Evolutionary conservation across 2,113 vertebrate species (phyloP).

Genomic region (Pantherophis guttatus): DNA sequence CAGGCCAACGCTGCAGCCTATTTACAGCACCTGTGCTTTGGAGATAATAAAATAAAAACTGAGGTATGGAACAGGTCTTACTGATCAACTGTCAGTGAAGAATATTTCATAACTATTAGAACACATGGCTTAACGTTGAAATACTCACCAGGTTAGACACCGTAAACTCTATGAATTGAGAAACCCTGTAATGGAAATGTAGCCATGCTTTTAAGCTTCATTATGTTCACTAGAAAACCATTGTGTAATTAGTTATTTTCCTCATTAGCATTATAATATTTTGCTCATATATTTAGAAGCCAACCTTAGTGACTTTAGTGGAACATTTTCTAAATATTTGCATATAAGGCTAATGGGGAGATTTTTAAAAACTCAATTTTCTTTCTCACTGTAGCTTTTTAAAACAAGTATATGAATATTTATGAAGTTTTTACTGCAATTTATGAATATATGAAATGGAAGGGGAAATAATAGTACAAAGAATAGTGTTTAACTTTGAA

Average conservation of each 20-base stretch:
- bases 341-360: neutral
- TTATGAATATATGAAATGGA: neutral
- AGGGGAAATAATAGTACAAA: constrained; percentile 1
- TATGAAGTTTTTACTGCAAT: neutral
- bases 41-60: constrained; percentile 87
- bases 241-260: neutral
- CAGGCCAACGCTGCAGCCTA: constrained; percentile 96
- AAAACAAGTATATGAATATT: constrained; percentile 19
- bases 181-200: neutral
- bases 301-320: neutral
- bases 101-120: neutral
- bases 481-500: neutral
- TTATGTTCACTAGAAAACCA: neutral
- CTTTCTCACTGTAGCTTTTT: neutral
- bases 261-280: neutral
- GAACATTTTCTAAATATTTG: neutral
- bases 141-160: neutral
- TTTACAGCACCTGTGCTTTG: constrained; percentile 95
- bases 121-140: neutral
- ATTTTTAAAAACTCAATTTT: neutral
- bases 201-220: neutral
- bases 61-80: constrained; percentile 73
- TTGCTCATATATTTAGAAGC: neutral
- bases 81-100: neutral
- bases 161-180: neutral